Evolutionary conservation across 2,797 vertebrate species (phyloP), one percentile per base, ranked within the genome.

Genomic region (Myotis vivesi): DNA sequence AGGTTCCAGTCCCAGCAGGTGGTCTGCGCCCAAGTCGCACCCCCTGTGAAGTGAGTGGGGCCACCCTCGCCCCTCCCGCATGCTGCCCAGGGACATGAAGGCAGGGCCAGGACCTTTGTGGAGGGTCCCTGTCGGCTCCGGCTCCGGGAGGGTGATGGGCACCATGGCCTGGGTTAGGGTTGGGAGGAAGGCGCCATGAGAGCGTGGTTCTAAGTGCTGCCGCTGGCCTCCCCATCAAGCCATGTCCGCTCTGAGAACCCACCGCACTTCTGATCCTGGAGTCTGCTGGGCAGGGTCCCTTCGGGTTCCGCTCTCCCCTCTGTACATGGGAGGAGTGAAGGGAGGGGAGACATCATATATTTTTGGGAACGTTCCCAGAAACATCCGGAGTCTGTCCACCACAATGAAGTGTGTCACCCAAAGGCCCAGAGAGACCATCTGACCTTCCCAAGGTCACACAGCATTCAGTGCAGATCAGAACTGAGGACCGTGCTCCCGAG

Each of bases 51-150:
- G n/a, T 7, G 62, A 53, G 49, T 2, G 20, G 0, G 2, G 13
- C 66, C 2, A 0, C 44, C 12, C 53, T 44, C 5, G 8, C 28
- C 15, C 15, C 28, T n/a, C 22, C 5, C 16, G 20, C 0, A 10
- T 2, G 53, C 79, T 28, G 25, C 8, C 38, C 8, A 16, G 30
- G 36, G 4, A 23, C 13, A 19, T 4, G 89, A 75, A 41, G 10
- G 2, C 9, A 0, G 53, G 25, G 36, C 13, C 12, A 1, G 57
- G 4, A 1, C 1, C 3, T 22, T 22, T 64, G 49, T 33, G 3
- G 2, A 87, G 44, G 51, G 46, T 22, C 38, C 33, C 13, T 15
- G 3, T 25, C 12, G 53, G 51, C 62, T 51, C 6, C 0, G 49
- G 51, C 62, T 46, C 8, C 0, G 5, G 33, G 51, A 79, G 5